These are phyloP conservation scores for Synergus laeviventris DNA, from an alignment of 2,888 invertebrate genomes.

Conservation along the genomic window DNA sequence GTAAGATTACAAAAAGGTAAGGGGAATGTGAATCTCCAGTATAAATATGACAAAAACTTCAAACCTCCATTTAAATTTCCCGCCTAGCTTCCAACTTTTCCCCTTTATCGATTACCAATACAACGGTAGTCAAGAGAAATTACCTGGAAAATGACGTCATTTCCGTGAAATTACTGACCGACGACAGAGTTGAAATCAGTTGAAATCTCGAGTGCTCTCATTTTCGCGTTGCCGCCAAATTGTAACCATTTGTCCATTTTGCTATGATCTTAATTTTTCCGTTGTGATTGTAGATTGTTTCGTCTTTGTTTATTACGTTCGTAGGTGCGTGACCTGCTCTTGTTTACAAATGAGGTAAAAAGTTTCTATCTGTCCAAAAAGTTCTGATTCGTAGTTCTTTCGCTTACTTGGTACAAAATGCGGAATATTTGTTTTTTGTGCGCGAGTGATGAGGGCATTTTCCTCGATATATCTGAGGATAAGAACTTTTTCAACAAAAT, in stretches of 20 bases:
- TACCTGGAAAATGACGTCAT: not conserved
- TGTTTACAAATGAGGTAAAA: not conserved
- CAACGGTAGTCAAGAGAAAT: not conserved
- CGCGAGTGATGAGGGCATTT: slow-evolving; percentile 71
- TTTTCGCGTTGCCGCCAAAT: slow-evolving; percentile 49
- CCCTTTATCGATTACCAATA: not conserved
- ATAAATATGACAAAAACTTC: too few species aligned
- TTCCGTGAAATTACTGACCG: not conserved
- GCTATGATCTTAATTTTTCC: slow-evolving; percentile 30
- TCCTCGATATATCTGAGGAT: slow-evolving; percentile 66
- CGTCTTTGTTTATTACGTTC: not conserved
- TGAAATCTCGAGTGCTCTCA: not conserved
- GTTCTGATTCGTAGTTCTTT: not conserved
- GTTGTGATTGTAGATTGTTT: slow-evolving; percentile 35
- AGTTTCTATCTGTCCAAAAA: not conserved
- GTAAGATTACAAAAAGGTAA: too few species aligned
- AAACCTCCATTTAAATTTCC: not conserved
- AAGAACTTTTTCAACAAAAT: slow-evolving; percentile 62
- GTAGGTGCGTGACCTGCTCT: not conserved
- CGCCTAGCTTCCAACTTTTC: not conserved
- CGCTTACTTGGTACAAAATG: slow-evolving; percentile 53
- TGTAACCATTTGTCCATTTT: slow-evolving; percentile 47
- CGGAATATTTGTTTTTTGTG: slow-evolving; percentile 68
- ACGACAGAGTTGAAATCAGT: too few species aligned
- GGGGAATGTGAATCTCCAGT: too few species aligned